These are phyloP conservation scores for Chauna torquata DNA, from an alignment of 2,113 vertebrate genomes.

Conservation along the genomic window DNA sequence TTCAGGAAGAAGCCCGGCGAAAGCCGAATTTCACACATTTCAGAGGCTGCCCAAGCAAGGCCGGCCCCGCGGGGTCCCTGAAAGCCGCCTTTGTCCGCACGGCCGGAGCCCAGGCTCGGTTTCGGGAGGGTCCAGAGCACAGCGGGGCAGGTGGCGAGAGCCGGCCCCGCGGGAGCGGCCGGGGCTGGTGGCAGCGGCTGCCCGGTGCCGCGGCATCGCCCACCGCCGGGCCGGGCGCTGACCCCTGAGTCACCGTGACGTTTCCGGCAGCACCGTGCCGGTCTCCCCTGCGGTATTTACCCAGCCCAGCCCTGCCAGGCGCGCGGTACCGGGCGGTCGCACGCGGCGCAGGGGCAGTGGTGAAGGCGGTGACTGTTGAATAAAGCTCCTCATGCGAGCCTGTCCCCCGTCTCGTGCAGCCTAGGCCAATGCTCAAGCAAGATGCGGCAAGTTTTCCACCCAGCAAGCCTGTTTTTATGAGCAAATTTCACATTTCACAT, in stretches of 20 bases:
- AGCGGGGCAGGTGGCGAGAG: not conserved
- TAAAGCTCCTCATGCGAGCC: not conserved
- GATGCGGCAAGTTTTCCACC: conserved; percentile 9
- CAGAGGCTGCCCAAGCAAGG: conserved; percentile 54
- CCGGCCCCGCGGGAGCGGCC: not conserved
- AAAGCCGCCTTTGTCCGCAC: conserved; percentile 71
- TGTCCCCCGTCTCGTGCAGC: fast-evolving
- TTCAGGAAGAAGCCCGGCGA: conserved; percentile 75
- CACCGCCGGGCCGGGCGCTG: not conserved
- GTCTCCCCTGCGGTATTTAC: not conserved
- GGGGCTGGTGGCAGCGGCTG: fast-evolving
- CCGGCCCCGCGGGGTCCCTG: not conserved
- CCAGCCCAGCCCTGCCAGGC: not conserved
- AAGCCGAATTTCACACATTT: conserved; percentile 80
- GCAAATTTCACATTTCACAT: conserved; percentile 1
- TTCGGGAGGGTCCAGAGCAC: no score
- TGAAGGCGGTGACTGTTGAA: fast-evolving
- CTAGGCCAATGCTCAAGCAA: not conserved
- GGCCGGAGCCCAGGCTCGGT: not conserved
- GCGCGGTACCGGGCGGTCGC: fast-evolving
- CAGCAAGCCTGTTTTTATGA: not conserved
- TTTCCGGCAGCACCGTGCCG: fast-evolving
- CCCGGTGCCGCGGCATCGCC: fast-evolving
- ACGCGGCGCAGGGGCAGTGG: fast-evolving
- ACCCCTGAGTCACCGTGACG: not conserved